Evolutionary conservation across 2,888 invertebrate species (phyloP).

Genomic region (Drosophila melanosoma): DNA sequence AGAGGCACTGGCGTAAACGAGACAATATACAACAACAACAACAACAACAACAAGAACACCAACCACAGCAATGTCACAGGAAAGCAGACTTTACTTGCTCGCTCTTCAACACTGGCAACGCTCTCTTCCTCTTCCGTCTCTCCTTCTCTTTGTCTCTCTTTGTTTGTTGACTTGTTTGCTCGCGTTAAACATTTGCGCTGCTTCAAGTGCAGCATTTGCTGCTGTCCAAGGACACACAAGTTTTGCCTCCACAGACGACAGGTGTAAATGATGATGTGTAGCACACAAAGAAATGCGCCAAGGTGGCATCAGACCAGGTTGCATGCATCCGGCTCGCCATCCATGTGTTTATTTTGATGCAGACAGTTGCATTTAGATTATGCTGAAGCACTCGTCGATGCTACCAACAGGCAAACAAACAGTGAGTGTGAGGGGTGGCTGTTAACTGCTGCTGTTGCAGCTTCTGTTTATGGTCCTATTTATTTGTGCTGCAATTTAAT

Average conservation of each 20-base stretch:
- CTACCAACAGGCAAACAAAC: conserved; percentile 17
- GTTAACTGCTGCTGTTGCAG: conserved; percentile 16
- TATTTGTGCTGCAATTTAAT: conserved; percentile 70
- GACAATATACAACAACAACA: conserved; percentile 53
- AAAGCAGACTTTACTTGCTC: conserved; percentile 18
- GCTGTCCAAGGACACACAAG: conserved; percentile 71
- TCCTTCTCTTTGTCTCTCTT: conserved; percentile 8
- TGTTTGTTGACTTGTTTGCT: conserved; percentile 53
- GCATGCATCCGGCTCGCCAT: conserved; percentile 15
- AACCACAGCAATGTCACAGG: conserved; percentile 31
- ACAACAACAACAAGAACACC: conserved; percentile 1
- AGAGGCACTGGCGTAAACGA: conserved; percentile 73
- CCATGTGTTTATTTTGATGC: conserved; percentile 54
- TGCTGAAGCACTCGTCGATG: conserved; percentile 59
- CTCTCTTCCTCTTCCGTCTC: not conserved
- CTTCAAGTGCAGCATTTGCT: conserved; percentile 50
- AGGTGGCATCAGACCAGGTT: conserved; percentile 4
- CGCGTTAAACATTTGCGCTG: conserved; percentile 67
- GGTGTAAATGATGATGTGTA: conserved; percentile 75
- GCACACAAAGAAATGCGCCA: conserved; percentile 59
- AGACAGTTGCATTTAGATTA: conserved; percentile 74
- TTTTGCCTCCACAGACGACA: conserved; percentile 62
- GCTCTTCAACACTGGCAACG: not conserved
- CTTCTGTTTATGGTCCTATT: conserved; percentile 39
- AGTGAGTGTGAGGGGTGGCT: conserved; percentile 9